Evolutionary conservation across 2,888 invertebrate species (phyloP).

Genomic region (Laspeyria flexula): DNA sequence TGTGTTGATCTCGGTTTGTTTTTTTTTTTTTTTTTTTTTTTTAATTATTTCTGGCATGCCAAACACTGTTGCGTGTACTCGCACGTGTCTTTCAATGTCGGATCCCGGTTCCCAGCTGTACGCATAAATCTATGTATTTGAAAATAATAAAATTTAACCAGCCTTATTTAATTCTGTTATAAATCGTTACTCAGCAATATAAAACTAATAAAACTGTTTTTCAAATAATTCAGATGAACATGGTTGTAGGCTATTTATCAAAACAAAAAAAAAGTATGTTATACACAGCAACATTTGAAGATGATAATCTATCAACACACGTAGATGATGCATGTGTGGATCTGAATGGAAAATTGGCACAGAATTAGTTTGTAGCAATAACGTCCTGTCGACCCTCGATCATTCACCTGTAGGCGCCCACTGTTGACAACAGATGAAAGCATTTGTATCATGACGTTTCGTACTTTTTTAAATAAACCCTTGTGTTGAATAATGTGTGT

Average conservation of each 20-base stretch:
- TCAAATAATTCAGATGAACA: background rate
- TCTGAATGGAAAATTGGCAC: constrained; percentile 55
- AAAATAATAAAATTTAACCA: too few relatives aligned
- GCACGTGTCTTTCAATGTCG: too few relatives aligned
- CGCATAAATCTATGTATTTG: too few relatives aligned
- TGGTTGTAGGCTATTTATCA: background rate
- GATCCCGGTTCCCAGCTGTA: too few relatives aligned
- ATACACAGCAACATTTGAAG: constrained; percentile 12
- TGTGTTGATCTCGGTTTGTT: too few relatives aligned
- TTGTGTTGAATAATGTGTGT: constrained; percentile 12
- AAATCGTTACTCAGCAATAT: too few relatives aligned
- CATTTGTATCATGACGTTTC: background rate
- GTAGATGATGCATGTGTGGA: constrained; percentile 35
- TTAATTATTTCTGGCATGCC: too few relatives aligned
- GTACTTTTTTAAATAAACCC: constrained; percentile 13
- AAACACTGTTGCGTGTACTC: too few relatives aligned
- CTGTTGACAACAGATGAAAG: too few relatives aligned
- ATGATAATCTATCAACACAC: constrained; percentile 53
- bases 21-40: too few relatives aligned
- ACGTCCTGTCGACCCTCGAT: constrained; percentile 49
- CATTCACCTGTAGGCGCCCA: constrained; percentile 40
- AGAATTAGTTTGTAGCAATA: constrained; percentile 36
- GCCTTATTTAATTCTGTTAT: too few relatives aligned
- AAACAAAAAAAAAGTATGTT: background rate
- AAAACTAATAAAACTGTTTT: background rate